Conservation (phyloP, 2,888 invertebrate genomes). For the Lochmaea capreae region DNA sequence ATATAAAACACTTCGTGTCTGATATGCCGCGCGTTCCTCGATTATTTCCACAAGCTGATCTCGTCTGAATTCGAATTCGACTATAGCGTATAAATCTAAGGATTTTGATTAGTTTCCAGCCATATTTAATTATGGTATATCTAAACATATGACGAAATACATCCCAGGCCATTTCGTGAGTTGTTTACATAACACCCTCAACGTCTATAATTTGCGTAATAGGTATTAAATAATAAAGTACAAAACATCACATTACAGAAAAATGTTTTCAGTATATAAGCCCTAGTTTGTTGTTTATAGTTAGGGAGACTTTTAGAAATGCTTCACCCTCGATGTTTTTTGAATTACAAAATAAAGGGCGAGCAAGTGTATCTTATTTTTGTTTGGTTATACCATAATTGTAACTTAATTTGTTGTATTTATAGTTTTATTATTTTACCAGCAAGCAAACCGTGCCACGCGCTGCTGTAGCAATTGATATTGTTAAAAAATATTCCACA, state of each 20-base stretch:
- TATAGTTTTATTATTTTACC: no score
- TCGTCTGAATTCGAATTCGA: conserved; percentile 39
- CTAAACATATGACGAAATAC: conserved; percentile 14
- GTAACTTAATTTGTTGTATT: no score
- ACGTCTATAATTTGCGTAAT: background rate
- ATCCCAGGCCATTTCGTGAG: conserved; percentile 10
- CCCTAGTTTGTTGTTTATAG: no score
- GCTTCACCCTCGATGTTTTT: no score
- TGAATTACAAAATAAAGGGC: no score
- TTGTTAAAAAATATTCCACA: no score
- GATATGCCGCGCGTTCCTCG: conserved; percentile 42
- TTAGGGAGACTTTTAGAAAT: no score
- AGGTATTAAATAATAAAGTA: background rate
- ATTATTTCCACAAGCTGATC: conserved; percentile 46
- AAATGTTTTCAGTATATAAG: no score
- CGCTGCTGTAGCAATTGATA: no score
- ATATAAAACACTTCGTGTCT: conserved; percentile 56
- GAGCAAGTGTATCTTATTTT: no score
- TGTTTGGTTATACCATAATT: no score
- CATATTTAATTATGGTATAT: conserved; percentile 29
- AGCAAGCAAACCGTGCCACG: no score
- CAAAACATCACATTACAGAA: background rate
- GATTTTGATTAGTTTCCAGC: conserved; percentile 38
- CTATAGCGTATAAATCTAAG: conserved; percentile 31
- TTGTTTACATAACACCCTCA: background rate